Conservation (phyloP, 2,888 invertebrate species). For the Magallana nippona region DNA sequence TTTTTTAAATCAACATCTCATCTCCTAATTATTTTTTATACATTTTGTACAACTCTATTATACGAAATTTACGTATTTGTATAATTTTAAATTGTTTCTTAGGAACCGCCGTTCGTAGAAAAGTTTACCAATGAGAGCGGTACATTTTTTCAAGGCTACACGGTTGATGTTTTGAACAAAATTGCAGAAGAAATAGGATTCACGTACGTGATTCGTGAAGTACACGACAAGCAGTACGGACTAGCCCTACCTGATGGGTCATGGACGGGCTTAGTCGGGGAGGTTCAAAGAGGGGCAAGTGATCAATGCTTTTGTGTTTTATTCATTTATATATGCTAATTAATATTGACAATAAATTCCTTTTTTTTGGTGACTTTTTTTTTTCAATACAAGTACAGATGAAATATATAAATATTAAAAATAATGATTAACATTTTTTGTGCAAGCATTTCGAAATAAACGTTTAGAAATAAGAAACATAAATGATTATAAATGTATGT, state of each 20-base stretch:
- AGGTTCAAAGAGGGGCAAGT: conserved; percentile 88
- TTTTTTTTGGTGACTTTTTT: too few species aligned
- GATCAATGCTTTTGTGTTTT: too few species aligned
- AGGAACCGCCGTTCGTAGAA: conserved; percentile 67
- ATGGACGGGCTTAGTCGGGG: conserved; percentile 92
- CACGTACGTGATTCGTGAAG: conserved; percentile 88
- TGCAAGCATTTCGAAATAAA: too few species aligned
- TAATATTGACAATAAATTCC: too few species aligned
- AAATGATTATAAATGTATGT: too few species aligned
- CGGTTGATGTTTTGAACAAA: conserved; percentile 88
- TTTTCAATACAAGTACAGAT: too few species aligned
- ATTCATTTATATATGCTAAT: too few species aligned
- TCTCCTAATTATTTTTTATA: too few species aligned
- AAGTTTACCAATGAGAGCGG: conserved; percentile 54
- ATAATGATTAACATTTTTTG: too few species aligned
- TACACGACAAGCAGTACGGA: conserved; percentile 85
- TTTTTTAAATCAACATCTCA: background rate
- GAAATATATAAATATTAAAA: too few species aligned
- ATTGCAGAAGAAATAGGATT: conserved; percentile 88
- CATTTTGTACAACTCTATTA: background rate
- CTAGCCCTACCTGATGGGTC: conserved; percentile 84
- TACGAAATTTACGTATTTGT: background rate
- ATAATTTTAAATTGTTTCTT: conserved; percentile 1
- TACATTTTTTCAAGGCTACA: conserved; percentile 84
- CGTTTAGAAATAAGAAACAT: too few species aligned